These are phyloP conservation scores for Lottia scabra DNA, from an alignment of 2,888 invertebrate genomes.

Conservation along the genomic window DNA sequence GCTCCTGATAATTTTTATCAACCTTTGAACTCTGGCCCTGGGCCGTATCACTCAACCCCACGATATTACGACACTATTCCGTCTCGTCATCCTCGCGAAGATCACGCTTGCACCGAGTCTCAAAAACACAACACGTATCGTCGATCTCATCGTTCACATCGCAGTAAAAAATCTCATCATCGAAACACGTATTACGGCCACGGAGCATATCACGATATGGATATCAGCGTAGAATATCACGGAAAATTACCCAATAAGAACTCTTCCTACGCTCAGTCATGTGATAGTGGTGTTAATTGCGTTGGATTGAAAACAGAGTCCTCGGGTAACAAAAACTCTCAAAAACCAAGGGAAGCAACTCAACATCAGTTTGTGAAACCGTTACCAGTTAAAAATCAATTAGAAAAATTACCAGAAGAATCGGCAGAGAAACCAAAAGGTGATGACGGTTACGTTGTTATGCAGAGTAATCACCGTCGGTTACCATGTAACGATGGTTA, in stretches of 20 bases:
- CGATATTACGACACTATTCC: conserved; percentile 13
- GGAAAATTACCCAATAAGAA: conserved; percentile 57
- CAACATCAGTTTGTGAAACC: neutral
- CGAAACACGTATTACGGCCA: conserved; percentile 36
- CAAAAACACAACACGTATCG: conserved; percentile 18
- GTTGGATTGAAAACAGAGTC: conserved; percentile 41
- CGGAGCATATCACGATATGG: conserved; percentile 31
- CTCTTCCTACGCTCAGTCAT: conserved; percentile 48
- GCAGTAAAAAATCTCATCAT: conserved; percentile 31
- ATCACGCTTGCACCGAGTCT: conserved; percentile 18
- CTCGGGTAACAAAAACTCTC: conserved; percentile 7
- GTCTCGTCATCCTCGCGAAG: neutral
- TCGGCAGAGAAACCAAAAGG: neutral
- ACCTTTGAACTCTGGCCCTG: neutral
- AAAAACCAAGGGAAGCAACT: conserved; percentile 12
- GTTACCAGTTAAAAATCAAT: conserved; percentile 2
- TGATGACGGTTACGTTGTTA: neutral
- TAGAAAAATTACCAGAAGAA: conserved; percentile 13
- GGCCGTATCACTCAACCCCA: conserved; percentile 13
- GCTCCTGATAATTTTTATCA: conserved; percentile 15
- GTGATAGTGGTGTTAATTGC: conserved; percentile 66
- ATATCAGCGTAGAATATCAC: conserved; percentile 58
- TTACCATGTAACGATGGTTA: conserved; percentile 3
- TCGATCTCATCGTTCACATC: conserved; percentile 24
- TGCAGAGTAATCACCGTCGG: neutral